Evolutionary conservation across 2,888 invertebrate species (phyloP).

Genomic region (Venusia cambrica): DNA sequence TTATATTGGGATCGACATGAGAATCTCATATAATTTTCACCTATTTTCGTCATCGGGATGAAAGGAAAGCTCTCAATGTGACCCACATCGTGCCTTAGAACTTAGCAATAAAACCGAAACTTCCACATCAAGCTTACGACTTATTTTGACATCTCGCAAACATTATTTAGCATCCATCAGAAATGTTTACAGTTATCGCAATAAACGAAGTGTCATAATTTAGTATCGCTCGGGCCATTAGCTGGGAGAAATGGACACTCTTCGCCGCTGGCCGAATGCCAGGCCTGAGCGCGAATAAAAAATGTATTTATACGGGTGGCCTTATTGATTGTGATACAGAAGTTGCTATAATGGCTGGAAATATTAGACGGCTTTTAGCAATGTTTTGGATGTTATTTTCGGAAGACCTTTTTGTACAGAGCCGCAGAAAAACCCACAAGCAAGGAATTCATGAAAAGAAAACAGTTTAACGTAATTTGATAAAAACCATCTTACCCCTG

Average conservation of each 20-base stretch:
- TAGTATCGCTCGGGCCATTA: conserved; percentile 57
- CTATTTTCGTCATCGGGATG: too few relatives aligned
- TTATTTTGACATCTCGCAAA: conserved; percentile 28
- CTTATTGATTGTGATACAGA: conserved; percentile 30
- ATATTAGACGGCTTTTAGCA: neutral
- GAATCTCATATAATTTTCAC: too few relatives aligned
- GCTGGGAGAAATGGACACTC: conserved; percentile 50
- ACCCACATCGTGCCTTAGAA: conserved; percentile 13
- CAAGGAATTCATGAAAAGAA: too few relatives aligned
- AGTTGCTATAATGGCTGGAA: conserved; percentile 17
- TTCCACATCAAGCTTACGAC: conserved; percentile 19
- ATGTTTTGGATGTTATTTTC: neutral
- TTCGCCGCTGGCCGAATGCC: conserved; percentile 45
- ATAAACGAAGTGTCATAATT: conserved; percentile 60
- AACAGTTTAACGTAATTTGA: too few relatives aligned
- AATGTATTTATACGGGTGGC: conserved; percentile 37
- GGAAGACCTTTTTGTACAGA: too few relatives aligned
- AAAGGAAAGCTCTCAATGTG: conserved; percentile 12
- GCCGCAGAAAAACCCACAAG: too few relatives aligned
- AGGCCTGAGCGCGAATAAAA: conserved; percentile 40
- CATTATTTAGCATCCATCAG: conserved; percentile 32
- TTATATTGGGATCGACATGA: too few relatives aligned
- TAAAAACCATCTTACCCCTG: too few relatives aligned
- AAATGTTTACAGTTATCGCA: conserved; percentile 41
- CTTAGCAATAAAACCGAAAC: conserved; percentile 15